These are phyloP conservation scores for Heloderma charlesbogerti DNA, from an alignment of 2,113 vertebrate species.

Conservation along the genomic window DNA sequence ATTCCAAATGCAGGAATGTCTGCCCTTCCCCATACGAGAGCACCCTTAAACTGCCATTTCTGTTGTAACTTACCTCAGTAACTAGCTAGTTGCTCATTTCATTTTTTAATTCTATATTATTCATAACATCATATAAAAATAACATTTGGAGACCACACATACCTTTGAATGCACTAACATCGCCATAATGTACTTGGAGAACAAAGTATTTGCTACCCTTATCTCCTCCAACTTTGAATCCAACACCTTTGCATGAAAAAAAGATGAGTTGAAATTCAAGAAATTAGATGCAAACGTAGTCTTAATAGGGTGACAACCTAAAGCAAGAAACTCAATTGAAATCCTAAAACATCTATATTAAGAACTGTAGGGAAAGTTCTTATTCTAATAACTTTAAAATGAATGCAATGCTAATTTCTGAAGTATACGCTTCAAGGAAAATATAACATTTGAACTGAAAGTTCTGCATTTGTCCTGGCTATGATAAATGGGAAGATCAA, in stretches of 20 bases:
- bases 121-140: neutral
- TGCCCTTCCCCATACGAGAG: neutral
- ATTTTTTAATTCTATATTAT: neutral
- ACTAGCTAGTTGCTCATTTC: neutral
- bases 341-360: neutral
- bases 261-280: constrained; percentile 46
- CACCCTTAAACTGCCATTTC: neutral
- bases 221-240: constrained; percentile 93
- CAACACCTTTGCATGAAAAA: constrained; percentile 84
- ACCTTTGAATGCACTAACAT: constrained; percentile 90
- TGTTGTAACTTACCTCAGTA: neutral
- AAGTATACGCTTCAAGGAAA: neutral
- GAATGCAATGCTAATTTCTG: neutral
- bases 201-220: constrained; percentile 90
- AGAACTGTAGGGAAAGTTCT: neutral
- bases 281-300: constrained; percentile 11
- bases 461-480: neutral
- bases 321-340: neutral
- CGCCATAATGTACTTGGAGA: constrained; percentile 96
- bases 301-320: neutral
- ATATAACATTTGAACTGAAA: neutral
- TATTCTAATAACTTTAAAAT: neutral
- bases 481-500: neutral
- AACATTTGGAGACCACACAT: constrained; percentile 74
- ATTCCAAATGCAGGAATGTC: neutral